phyloP scores from a whole-genome alignment of 2,113 vertebrate genomes.

The Crotophaga sulcirostris region DNA sequence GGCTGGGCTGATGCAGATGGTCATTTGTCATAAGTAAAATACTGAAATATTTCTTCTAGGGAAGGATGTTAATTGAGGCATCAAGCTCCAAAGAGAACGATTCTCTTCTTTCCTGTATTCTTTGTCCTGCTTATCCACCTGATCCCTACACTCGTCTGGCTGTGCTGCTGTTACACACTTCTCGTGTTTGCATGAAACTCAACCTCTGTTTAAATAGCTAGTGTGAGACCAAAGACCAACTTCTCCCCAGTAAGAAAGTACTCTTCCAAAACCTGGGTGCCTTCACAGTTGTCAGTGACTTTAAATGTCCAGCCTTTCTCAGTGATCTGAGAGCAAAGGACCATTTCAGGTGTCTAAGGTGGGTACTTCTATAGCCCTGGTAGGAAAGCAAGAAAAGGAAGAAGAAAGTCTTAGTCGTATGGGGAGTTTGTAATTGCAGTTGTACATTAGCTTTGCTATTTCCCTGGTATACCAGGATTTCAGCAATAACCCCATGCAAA shows the following conservation, averaged over 20 bases:
- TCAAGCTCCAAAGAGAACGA: neutral
- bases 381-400: neutral
- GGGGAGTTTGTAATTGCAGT: neutral
- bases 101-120: neutral
- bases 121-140: neutral
- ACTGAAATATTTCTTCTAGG: neutral
- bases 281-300: neutral
- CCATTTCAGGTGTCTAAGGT: neutral
- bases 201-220: neutral
- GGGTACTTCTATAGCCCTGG: neutral
- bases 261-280: neutral
- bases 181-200: neutral
- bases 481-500: neutral
- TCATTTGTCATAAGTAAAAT: neutral
- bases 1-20: neutral
- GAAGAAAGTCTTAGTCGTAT: neutral
- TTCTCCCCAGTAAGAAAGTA: neutral
- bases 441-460: neutral
- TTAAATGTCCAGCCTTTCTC: neutral
- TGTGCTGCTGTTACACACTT: neutral
- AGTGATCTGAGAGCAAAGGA: neutral
- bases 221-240: fast-evolving
- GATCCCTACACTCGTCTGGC: neutral
- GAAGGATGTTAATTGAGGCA: neutral
- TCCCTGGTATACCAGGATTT: neutral